Evolutionary conservation across 2,888 invertebrate genomes (phyloP).

Genomic region (Ectobius pallidus): DNA sequence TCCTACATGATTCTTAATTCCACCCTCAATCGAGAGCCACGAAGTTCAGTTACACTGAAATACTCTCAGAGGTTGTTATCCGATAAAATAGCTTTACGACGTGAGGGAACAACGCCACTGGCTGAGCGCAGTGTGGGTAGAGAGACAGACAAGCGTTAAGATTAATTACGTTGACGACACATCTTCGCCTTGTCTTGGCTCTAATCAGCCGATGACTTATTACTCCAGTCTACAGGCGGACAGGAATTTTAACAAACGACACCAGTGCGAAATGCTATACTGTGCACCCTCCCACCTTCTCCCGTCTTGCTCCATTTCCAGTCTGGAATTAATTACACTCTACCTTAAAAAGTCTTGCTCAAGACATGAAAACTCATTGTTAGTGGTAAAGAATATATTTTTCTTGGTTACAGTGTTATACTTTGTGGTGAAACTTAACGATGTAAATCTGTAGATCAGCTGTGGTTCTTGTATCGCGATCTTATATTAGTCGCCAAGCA

Average conservation of each 20-base stretch:
- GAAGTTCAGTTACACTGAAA: no score
- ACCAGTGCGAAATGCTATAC: constrained; percentile 19
- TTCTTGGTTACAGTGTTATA: no score
- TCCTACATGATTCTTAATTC: no score
- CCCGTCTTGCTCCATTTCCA: background rate
- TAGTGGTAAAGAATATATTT: no score
- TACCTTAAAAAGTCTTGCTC: background rate
- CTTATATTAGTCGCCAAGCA: no score
- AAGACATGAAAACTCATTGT: no score
- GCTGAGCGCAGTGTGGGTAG: background rate
- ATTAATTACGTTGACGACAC: constrained; percentile 54
- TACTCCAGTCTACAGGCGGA: constrained; percentile 32
- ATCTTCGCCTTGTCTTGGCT: constrained; percentile 49
- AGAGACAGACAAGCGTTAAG: constrained; percentile 45
- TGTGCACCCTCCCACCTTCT: no score
- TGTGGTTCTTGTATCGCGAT: no score
- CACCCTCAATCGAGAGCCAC: no score
- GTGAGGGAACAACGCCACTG: background rate
- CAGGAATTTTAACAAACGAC: constrained; percentile 39
- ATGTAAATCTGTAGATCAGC: no score
- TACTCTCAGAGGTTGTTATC: no score
- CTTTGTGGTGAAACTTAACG: no score
- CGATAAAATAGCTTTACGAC: background rate
- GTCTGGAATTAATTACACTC: constrained; percentile 19
- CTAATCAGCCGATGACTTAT: constrained; percentile 44